Evolutionary conservation across 2,888 invertebrate species (phyloP).

Genomic region (Catocala fraxini): DNA sequence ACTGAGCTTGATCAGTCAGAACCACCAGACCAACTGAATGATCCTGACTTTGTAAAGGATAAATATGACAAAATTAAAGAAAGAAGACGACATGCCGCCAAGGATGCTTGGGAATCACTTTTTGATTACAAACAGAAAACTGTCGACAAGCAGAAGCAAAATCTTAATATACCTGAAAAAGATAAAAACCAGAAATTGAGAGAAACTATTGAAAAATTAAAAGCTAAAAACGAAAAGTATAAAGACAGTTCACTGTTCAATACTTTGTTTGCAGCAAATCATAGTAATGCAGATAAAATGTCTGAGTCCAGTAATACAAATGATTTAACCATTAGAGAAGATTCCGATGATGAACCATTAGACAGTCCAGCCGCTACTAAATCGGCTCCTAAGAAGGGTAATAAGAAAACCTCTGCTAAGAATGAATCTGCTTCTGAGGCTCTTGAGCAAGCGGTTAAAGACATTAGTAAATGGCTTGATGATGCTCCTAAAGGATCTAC

Average conservation of each 20-base stretch:
- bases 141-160: constrained; percentile 74
- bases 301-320: constrained; percentile 60
- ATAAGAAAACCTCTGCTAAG: constrained; percentile 82
- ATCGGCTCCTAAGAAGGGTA: constrained; percentile 66
- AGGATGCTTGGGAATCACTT: constrained; percentile 81
- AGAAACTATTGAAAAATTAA: constrained; percentile 89
- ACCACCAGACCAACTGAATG: constrained; percentile 61
- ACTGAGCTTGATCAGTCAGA: constrained; percentile 61
- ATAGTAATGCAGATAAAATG: constrained; percentile 59
- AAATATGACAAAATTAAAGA: constrained; percentile 89
- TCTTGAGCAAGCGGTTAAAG: constrained; percentile 91
- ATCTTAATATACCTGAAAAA: constrained; percentile 73
- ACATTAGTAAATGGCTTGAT: constrained; percentile 96
- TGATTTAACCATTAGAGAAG: constrained; percentile 59
- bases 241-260: constrained; percentile 74
- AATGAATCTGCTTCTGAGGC: constrained; percentile 88
- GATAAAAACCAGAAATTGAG: constrained; percentile 84
- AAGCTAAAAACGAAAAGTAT: constrained; percentile 88
- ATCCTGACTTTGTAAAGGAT: constrained; percentile 83
- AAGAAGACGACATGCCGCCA: constrained; percentile 85
- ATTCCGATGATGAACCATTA: constrained; percentile 60
- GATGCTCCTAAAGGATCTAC: constrained; percentile 93
- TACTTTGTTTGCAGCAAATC: constrained; percentile 66
- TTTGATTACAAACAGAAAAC: constrained; percentile 80
- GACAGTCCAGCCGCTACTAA: constrained; percentile 59